Evolutionary conservation across 2,888 invertebrate genomes (phyloP).

Genomic region (Dioctria linearis): DNA sequence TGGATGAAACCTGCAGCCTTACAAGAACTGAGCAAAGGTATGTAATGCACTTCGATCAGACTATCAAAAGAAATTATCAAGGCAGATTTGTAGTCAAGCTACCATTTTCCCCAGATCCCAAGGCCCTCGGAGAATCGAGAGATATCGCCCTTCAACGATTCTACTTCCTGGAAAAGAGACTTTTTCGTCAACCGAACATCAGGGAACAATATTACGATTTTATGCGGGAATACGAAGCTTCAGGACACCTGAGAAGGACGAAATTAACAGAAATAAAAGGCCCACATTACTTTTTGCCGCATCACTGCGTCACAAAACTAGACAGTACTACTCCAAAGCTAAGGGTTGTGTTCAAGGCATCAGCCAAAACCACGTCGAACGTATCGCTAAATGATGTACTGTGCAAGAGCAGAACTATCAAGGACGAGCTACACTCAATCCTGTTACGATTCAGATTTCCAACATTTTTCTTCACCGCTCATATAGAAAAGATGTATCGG

Average conservation of each 20-base stretch:
- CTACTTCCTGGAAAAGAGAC: neutral
- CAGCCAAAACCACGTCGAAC: neutral
- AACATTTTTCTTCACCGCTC: neutral
- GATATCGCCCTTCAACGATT: neutral
- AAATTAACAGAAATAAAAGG: neutral
- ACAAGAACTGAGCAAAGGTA: too few relatives aligned
- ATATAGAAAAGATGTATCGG: neutral
- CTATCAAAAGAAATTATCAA: too few relatives aligned
- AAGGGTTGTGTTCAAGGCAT: neutral
- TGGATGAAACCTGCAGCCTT: too few relatives aligned
- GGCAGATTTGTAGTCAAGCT: too few relatives aligned
- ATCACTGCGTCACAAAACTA: neutral
- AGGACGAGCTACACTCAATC: too few relatives aligned
- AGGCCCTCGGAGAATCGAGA: neutral
- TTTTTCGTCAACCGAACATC: accelerated
- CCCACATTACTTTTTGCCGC: too few relatives aligned
- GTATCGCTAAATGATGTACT: neutral
- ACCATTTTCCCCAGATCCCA: too few relatives aligned
- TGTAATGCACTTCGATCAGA: too few relatives aligned
- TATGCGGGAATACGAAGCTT: neutral
- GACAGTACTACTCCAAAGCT: neutral
- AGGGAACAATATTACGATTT: neutral
- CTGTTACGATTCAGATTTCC: neutral
- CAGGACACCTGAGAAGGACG: neutral
- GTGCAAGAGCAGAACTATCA: neutral